A percentile compares a stretch with the other conserved stretches of the same genome.
These are phyloP conservation scores for Podocnemis expansa DNA, from an alignment of 2,113 vertebrate genomes.

Conservation along the genomic window DNA sequence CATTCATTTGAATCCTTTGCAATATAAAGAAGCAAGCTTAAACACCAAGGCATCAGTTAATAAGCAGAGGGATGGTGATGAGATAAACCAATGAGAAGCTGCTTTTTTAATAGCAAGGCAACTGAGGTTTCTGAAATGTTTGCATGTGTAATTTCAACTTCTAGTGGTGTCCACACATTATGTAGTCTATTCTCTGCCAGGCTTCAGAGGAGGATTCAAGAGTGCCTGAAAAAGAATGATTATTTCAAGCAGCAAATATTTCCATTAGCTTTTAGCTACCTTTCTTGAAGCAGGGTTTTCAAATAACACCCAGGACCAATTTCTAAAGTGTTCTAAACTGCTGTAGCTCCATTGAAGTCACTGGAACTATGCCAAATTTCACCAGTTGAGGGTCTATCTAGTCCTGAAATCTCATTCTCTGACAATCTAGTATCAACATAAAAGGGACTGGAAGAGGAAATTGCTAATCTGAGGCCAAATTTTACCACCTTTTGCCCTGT, in stretches of 20 bases:
- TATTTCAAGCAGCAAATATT: neutral
- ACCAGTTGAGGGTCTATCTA: neutral
- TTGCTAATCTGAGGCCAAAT: neutral
- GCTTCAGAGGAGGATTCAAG: neutral
- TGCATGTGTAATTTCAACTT: neutral
- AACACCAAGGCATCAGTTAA: conserved; percentile 30
- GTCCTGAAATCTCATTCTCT: neutral
- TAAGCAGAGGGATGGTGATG: neutral
- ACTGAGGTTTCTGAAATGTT: neutral
- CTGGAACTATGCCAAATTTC: neutral
- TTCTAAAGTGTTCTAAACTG: neutral
- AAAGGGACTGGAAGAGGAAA: neutral
- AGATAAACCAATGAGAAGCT: conserved; percentile 17
- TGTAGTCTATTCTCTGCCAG: neutral
- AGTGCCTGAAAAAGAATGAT: neutral
- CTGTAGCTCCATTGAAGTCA: neutral
- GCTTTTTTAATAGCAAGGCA: conserved; percentile 39
- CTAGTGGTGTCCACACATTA: neutral
- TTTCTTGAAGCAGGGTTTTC: neutral
- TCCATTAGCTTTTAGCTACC: neutral
- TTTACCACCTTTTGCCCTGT: neutral
- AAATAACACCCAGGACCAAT: neutral
- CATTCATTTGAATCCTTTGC: conserved; percentile 34
- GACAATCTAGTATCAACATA: neutral
- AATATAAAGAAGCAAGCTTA: conserved; percentile 32